Base-by-base conservation (phyloP, 2,113 vertebrate genomes). In the Ochotona princeps region DNA sequence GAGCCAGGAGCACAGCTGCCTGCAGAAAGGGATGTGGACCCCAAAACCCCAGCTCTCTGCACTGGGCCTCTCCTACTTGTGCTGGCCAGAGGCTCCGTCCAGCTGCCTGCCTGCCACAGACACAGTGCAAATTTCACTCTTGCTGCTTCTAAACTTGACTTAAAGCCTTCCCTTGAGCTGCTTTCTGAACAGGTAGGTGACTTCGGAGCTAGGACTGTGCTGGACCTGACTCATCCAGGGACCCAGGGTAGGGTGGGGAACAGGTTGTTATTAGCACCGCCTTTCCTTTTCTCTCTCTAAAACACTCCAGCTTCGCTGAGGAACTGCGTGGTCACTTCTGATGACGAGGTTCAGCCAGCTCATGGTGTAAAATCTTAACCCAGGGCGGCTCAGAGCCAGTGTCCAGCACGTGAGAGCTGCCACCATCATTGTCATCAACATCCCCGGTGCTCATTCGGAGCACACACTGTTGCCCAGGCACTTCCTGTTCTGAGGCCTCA, bases 1-100 rank as follows among this genome's bases (percentile, higher is more conserved):
- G 25, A 89, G 44, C 57, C 54, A 89, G 25, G 51, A 51, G 51
- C 9, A 4, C 14, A 21, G 72, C 32, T 15, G 32, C 18, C 32
- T 35, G 44, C 28, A 44, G 35, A 17, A 35, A 14, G 66, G 1
- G 30, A 8, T 0, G 35, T 2, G 15, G 17, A 28, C 9, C 35
- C 57, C 60, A 5, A 38, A 80, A 78, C 28, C 32, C 75, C 6
- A 8, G 35, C n/a, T 8, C 1, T 38, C 47, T 89, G 35, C 20
- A 5, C 30, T 0, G 3, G 11, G 47, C 8, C 47, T 38, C 35
- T 20, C 30, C 32, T 20, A 5, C 10, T 9, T 0, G 4, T 73
- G 30, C 28, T 2, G 21, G 74, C 44, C 66, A 30, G 17, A 35
- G 47, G 21, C 74, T n/a, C 80, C 11, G 2, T 4, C 21, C 54